A percentile compares a stretch with the other conserved stretches of the same genome.
Conservation (phyloP, 2,888 invertebrate species). For the Drosophila kuntzei region DNA sequence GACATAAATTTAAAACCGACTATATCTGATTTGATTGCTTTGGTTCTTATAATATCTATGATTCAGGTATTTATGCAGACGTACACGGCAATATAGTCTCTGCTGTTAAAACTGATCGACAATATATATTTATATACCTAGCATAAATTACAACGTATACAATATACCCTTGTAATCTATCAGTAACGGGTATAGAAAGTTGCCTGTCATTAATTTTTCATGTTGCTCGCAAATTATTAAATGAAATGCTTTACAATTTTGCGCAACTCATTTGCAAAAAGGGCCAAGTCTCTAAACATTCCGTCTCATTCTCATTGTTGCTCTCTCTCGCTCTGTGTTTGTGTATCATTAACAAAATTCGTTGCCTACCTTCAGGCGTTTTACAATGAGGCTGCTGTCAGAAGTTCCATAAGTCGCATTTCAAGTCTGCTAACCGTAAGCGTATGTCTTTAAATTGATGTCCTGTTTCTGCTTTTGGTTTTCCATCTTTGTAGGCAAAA, state of each 20-base stretch:
- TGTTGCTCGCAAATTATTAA: constrained; percentile 42
- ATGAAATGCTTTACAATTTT: constrained; percentile 44
- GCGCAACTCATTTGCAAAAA: constrained; percentile 31
- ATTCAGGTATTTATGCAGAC: too few species aligned
- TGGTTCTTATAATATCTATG: too few species aligned
- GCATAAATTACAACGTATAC: not conserved
- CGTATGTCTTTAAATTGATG: constrained; percentile 48
- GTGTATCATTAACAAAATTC: constrained; percentile 62
- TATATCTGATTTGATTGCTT: too few species aligned
- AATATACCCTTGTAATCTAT: not conserved
- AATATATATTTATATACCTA: too few species aligned
- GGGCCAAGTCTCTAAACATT: not conserved
- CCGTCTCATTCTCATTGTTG: not conserved
- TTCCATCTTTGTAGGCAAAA: not conserved
- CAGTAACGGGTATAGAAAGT: not conserved
- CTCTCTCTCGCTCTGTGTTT: constrained; percentile 40
- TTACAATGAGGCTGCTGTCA: constrained; percentile 13
- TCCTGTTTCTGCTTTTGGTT: constrained; percentile 11
- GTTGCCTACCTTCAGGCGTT: constrained; percentile 56
- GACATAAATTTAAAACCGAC: too few species aligned
- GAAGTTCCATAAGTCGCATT: constrained; percentile 32
- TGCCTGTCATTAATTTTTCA: constrained; percentile 45
- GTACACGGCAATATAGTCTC: too few species aligned
- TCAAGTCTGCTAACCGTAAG: constrained; percentile 13
- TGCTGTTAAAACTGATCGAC: too few species aligned